Conservation (phyloP, 2,113 vertebrate genomes). For the Carettochelys insculpta region DNA sequence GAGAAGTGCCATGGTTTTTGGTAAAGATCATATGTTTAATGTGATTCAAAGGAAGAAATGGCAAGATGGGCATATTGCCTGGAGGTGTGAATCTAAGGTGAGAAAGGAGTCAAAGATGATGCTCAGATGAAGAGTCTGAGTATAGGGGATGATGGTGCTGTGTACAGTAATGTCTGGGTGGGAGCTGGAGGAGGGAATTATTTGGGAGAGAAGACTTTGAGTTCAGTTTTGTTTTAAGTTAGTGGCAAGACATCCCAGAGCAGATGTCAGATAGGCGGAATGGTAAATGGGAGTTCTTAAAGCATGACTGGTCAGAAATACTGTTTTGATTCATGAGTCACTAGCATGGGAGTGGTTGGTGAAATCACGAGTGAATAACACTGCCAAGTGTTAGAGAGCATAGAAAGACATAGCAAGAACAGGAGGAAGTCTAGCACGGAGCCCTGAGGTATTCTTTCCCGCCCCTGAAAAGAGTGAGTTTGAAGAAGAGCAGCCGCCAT, state of each 20-base stretch:
- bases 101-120: background rate
- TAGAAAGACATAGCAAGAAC: background rate
- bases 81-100: background rate
- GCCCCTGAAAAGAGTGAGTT: background rate
- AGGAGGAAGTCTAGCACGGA: background rate
- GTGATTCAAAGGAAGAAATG: background rate
- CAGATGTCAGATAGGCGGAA: background rate
- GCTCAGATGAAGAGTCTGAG: background rate
- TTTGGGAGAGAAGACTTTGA: background rate
- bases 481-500: background rate
- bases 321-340: background rate
- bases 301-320: background rate
- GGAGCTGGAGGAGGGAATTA: no score
- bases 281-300: background rate
- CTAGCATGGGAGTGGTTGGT: background rate
- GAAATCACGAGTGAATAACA: background rate
- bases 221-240: background rate
- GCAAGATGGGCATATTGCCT: background rate
- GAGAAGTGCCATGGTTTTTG: background rate
- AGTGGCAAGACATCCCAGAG: background rate
- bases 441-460: background rate
- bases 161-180: background rate
- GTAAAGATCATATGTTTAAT: conserved; percentile 2
- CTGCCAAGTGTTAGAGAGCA: background rate
- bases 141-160: background rate